phyloP scores from a whole-genome alignment of 1,140 invertebrate species.

The Eufriesea mexicana region DNA sequence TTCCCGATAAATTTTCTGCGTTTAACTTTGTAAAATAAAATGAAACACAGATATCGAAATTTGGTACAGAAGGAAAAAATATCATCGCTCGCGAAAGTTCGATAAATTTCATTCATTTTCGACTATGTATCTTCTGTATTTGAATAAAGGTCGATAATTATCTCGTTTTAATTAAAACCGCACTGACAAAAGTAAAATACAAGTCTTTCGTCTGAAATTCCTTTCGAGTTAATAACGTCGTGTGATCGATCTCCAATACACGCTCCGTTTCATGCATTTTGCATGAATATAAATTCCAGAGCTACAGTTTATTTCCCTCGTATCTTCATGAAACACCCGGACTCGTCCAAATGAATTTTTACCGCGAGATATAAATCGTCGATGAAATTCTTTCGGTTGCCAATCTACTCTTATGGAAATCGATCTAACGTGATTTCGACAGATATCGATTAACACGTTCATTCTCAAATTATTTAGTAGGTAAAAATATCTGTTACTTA shows the following conservation, averaged over 20 bases:
- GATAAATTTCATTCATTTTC: not conserved
- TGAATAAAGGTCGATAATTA: not conserved
- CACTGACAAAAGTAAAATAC: not conserved
- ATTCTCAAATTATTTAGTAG: not conserved
- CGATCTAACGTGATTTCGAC: not conserved
- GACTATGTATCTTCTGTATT: not conserved
- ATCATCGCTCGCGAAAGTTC: not conserved
- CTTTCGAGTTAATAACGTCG: not conserved
- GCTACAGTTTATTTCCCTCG: not conserved
- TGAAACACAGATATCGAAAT: not conserved
- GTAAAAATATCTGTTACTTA: no score
- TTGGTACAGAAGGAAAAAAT: not conserved
- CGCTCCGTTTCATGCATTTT: constrained; percentile 4
- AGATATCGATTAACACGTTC: not conserved
- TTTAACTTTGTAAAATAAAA: not conserved
- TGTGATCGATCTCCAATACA: not conserved
- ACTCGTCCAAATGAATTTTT: not conserved
- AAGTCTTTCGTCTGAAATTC: not conserved
- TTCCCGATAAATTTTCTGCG: not conserved
- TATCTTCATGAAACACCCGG: not conserved
- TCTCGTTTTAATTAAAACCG: not conserved
- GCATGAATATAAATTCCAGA: not conserved
- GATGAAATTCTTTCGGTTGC: not conserved
- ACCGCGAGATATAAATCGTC: not conserved
- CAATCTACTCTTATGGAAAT: not conserved